phyloP scores from a whole-genome alignment of 35 echinoderm and acorn worm species.

The Antedon bifida region DNA sequence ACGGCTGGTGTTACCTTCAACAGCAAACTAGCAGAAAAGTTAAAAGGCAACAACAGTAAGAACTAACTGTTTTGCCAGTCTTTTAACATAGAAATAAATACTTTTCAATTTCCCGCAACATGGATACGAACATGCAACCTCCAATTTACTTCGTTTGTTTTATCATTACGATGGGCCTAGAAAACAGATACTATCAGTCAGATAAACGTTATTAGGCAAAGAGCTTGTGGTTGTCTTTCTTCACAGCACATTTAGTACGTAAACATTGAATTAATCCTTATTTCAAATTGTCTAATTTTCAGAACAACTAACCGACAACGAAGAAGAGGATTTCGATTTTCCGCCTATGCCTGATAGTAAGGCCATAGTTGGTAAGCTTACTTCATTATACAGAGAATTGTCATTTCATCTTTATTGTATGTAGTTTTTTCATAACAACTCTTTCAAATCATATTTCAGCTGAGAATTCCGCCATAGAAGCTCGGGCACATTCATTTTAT shows the following conservation, averaged over 20 bases:
- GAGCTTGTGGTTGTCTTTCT: too few species aligned
- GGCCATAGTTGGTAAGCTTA: not conserved
- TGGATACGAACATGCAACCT: too few species aligned
- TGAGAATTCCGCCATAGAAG: conserved; percentile 44
- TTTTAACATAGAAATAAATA: not conserved
- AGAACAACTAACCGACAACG: not conserved
- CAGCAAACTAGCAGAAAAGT: conserved; percentile 2
- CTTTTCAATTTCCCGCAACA: not conserved
- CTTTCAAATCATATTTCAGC: conserved; percentile 10
- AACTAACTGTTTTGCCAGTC: not conserved
- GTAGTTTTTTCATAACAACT: too few species aligned
- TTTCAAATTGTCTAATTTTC: not conserved
- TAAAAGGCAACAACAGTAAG: not conserved
- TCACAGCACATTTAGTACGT: too few species aligned
- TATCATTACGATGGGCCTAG: too few species aligned
- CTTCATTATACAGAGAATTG: not conserved
- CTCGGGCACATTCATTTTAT: conserved; percentile 10
- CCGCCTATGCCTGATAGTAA: not conserved
- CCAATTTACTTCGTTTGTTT: too few species aligned
- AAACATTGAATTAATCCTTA: too few species aligned
- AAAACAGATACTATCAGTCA: too few species aligned
- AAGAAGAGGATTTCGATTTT: not conserved
- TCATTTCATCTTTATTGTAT: too few species aligned
- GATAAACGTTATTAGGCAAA: too few species aligned
- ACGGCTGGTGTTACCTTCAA: conserved; percentile 24